Conservation (phyloP, 2,888 invertebrate genomes). For the Venusia cambrica region DNA sequence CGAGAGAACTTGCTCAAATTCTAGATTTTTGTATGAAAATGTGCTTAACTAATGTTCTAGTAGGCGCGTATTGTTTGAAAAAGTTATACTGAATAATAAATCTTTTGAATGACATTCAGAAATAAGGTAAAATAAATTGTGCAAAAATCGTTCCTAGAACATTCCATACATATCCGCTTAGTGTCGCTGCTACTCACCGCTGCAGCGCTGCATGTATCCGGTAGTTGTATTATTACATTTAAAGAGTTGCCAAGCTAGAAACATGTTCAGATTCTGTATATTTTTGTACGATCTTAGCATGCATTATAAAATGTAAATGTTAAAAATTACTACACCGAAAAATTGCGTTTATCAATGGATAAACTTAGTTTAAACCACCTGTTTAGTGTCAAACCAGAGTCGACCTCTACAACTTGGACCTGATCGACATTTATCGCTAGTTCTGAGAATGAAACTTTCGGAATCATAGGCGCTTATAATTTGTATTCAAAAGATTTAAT, state of each 20-base stretch:
- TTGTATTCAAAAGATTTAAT: too few relatives aligned
- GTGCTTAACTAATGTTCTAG: neutral
- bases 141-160: constrained; percentile 47
- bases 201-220: constrained; percentile 16
- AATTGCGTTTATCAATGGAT: too few relatives aligned
- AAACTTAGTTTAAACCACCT: too few relatives aligned
- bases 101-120: neutral
- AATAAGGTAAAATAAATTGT: constrained; percentile 14
- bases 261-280: neutral
- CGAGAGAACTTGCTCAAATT: constrained; percentile 17
- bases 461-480: too few relatives aligned
- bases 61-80: neutral
- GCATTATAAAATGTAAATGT: too few relatives aligned
- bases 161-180: constrained; percentile 55
- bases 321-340: too few relatives aligned
- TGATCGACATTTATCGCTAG: too few relatives aligned
- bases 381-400: too few relatives aligned
- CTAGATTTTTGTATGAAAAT: constrained; percentile 32
- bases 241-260: constrained; percentile 20
- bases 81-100: constrained; percentile 1
- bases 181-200: constrained; percentile 32
- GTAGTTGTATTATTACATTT: constrained; percentile 29
- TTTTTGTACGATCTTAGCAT: neutral
- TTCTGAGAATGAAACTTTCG: too few relatives aligned
- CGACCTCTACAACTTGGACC: too few relatives aligned